Conservation (phyloP, 2,113 vertebrate species). For the Pandion haliaetus region DNA sequence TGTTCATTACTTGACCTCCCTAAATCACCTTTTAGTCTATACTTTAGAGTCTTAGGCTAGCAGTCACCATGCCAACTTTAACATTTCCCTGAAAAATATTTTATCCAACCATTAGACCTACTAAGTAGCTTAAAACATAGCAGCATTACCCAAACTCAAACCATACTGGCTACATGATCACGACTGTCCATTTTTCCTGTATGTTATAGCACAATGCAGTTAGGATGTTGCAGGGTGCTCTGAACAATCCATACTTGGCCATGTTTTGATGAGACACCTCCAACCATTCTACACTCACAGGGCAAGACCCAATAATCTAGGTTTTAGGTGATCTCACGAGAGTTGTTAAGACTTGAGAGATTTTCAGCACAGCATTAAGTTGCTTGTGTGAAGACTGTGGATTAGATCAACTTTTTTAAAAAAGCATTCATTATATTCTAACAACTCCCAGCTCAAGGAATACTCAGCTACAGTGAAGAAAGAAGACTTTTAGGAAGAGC, state of each 20-base stretch:
- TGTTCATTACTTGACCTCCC: background rate
- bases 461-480: background rate
- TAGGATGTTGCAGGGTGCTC: background rate
- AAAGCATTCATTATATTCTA: background rate
- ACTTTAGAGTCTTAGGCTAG: background rate
- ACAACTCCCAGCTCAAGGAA: background rate
- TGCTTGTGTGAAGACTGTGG: background rate
- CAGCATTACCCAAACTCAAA: background rate
- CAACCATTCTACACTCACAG: background rate
- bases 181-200: fast-evolving
- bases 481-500: background rate
- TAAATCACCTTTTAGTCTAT: background rate
- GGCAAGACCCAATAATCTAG: background rate
- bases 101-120: background rate
- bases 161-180: background rate
- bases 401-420: background rate
- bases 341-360: background rate
- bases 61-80: background rate
- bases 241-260: background rate
- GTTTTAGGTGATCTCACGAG: background rate
- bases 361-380: background rate
- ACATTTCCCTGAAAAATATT: background rate
- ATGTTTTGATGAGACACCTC: fast-evolving
- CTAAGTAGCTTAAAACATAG: background rate
- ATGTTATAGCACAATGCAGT: background rate